Conservation (phyloP, 2,888 invertebrate genomes). For the Rhorus exstirpatorius region DNA sequence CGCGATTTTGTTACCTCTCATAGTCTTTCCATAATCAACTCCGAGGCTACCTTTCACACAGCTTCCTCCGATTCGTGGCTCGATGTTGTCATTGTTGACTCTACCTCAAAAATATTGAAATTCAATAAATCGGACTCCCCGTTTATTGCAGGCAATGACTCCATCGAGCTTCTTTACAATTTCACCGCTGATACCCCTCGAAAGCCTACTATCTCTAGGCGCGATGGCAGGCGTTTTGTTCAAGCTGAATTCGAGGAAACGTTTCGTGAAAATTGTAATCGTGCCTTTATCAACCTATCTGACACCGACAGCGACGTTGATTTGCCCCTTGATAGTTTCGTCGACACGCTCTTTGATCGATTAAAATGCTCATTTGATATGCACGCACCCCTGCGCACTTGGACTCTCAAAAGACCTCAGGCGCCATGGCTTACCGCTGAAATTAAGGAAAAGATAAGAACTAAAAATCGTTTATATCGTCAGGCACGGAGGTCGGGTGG, state of each 20-base stretch:
- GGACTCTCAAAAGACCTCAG: too few species aligned
- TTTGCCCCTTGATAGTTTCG: too few species aligned
- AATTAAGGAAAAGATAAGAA: background rate
- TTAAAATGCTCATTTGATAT: background rate
- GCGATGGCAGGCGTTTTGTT: too few species aligned
- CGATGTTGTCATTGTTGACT: slow-evolving; percentile 8
- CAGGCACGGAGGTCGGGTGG: background rate
- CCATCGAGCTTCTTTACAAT: background rate
- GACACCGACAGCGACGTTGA: too few species aligned
- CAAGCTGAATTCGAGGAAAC: too few species aligned
- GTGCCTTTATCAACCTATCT: too few species aligned
- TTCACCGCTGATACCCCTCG: background rate
- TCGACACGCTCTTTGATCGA: too few species aligned
- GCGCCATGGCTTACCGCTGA: background rate
- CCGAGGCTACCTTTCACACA: slow-evolving; percentile 8
- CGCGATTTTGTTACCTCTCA: too few species aligned
- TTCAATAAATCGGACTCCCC: background rate
- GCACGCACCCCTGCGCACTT: too few species aligned
- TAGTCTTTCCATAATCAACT: background rate
- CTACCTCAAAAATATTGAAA: background rate
- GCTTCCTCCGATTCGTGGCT: slow-evolving; percentile 14
- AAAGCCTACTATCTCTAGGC: too few species aligned
- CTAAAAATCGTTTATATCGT: background rate
- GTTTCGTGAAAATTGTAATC: too few species aligned
- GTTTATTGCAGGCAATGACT: background rate